These are phyloP conservation scores for Hippopotamus amphibius DNA, from an alignment of 2,113 vertebrate species.

Conservation along the genomic window DNA sequence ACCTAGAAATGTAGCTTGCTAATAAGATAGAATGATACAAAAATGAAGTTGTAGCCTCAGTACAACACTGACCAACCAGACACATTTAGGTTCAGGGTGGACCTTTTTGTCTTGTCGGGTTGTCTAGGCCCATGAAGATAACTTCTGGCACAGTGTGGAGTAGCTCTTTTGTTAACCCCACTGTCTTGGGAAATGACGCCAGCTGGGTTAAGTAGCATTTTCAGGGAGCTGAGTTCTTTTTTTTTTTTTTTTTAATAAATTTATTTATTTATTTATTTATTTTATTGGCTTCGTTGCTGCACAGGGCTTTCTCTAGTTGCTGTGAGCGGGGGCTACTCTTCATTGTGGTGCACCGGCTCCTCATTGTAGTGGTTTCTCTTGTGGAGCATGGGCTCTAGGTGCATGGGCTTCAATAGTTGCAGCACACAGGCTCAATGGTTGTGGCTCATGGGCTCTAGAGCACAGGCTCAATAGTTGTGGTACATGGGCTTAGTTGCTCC, in stretches of 20 bases:
- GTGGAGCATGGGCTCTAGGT: too few relatives aligned
- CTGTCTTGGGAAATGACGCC: slow-evolving; percentile 66
- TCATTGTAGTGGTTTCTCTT: too few relatives aligned
- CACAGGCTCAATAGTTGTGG: too few relatives aligned
- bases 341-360: too few relatives aligned
- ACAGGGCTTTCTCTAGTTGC: too few relatives aligned
- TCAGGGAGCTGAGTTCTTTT: slow-evolving; percentile 52
- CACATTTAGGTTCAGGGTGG: slow-evolving; percentile 73
- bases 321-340: too few relatives aligned
- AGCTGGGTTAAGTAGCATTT: slow-evolving; percentile 65
- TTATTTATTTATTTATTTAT: too few relatives aligned
- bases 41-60: slow-evolving; percentile 83
- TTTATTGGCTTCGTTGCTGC: neutral
- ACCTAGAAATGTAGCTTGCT: slow-evolving; percentile 63
- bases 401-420: too few relatives aligned
- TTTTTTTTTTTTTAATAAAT: too few relatives aligned
- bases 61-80: slow-evolving; percentile 75
- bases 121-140: slow-evolving; percentile 63
- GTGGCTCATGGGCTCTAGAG: too few relatives aligned
- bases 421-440: too few relatives aligned
- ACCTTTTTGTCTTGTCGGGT: slow-evolving; percentile 71
- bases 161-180: slow-evolving; percentile 68
- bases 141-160: slow-evolving; percentile 66
- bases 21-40: slow-evolving; percentile 79
- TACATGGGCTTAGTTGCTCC: too few relatives aligned